Evolutionary conservation across 1,140 invertebrate genomes (phyloP).

Genomic region (Dendroctonus valens): DNA sequence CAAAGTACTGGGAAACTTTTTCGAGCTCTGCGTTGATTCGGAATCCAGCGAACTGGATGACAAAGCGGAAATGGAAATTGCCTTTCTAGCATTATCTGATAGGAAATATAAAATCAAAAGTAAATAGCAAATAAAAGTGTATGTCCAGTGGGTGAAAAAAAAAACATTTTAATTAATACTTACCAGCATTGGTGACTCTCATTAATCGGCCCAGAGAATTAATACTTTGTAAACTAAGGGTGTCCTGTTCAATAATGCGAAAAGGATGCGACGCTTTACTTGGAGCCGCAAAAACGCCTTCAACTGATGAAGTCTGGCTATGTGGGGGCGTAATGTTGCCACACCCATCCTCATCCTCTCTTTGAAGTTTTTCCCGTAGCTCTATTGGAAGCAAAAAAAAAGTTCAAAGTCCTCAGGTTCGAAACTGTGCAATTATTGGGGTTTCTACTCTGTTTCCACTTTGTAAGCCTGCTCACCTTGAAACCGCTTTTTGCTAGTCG

Average conservation of each 20-base stretch:
- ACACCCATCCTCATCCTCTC: constrained; percentile 66
- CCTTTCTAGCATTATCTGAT: constrained; percentile 31
- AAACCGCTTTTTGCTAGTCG: constrained; percentile 35
- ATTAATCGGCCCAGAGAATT: constrained; percentile 70
- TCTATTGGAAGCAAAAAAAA: constrained; percentile 53
- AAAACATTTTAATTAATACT: not conserved
- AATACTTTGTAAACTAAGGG: constrained; percentile 81
- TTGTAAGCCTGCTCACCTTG: constrained; percentile 15
- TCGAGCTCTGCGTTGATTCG: constrained; percentile 46
- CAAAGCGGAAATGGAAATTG: constrained; percentile 43
- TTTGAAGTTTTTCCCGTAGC: constrained; percentile 79
- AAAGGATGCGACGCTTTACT: constrained; percentile 68
- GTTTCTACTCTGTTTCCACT: not conserved
- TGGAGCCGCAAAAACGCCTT: constrained; percentile 56
- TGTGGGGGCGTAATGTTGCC: constrained; percentile 68
- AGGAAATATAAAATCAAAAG: not conserved
- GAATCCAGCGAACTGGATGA: constrained; percentile 49
- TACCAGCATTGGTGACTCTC: constrained; percentile 30
- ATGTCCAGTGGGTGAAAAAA: not conserved
- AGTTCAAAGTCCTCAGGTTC: no score
- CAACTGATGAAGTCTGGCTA: constrained; percentile 73
- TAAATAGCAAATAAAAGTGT: not conserved
- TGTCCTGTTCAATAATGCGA: constrained; percentile 79
- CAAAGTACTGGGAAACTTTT: constrained; percentile 46
- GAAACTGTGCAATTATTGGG: not conserved